Percentiles rank a stretch among this genome's conserved stretches.
phyloP scores from a whole-genome alignment of 2,888 invertebrate species.

The Athrips mouffetella region DNA sequence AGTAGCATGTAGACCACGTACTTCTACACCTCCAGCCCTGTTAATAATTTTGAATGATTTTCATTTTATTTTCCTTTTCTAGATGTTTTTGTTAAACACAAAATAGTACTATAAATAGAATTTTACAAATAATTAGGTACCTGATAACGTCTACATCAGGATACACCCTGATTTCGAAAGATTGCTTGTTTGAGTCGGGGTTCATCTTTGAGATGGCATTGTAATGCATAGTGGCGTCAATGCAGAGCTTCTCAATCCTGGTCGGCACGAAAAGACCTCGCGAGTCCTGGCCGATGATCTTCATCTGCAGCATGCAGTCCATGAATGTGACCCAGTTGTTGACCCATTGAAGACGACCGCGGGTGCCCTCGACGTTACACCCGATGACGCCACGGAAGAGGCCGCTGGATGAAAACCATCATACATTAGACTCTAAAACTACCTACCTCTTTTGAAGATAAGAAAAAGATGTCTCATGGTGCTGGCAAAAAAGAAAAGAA shows the following conservation, averaged over 20 bases:
- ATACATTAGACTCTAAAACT: not conserved
- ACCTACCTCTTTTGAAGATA: no score
- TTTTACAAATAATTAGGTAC: conserved; percentile 33
- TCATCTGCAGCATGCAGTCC: conserved; percentile 92
- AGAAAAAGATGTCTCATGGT: no score
- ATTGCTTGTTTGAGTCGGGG: conserved; percentile 59
- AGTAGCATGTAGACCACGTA: conserved; percentile 86
- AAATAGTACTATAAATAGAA: not conserved
- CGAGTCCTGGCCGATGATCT: conserved; percentile 83
- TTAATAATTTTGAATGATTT: not conserved
- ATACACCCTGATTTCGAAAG: conserved; percentile 67
- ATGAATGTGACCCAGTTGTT: conserved; percentile 93
- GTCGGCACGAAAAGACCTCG: conserved; percentile 87
- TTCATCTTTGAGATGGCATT: conserved; percentile 68
- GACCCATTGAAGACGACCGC: conserved; percentile 81
- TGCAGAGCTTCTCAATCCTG: conserved; percentile 82
- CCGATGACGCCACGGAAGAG: conserved; percentile 79
- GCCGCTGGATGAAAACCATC: conserved; percentile 55
- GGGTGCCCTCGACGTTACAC: conserved; percentile 70
- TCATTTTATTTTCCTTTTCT: not conserved
- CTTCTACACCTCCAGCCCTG: conserved; percentile 86
- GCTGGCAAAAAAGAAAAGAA: no score
- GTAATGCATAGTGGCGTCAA: conserved; percentile 82
- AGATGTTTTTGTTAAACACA: not conserved
- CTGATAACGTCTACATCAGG: conserved; percentile 72